Conservation (phyloP, 2,888 invertebrate species). For the Megamerina dolium region DNA sequence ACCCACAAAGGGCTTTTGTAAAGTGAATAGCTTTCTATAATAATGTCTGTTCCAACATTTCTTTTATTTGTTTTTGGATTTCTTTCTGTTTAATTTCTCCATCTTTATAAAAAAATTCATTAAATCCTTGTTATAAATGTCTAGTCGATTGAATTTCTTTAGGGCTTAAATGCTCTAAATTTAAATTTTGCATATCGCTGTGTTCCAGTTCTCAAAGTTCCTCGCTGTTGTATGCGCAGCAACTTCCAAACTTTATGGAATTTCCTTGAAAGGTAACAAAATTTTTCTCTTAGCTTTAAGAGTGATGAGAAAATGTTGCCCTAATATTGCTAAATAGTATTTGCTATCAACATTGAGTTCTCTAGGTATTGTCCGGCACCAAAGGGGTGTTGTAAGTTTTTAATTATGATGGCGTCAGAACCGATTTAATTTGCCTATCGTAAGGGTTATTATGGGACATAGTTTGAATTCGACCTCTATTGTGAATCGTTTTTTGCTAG, state of each 20-base stretch:
- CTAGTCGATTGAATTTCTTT: slow-evolving; percentile 7
- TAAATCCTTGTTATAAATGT: slow-evolving; percentile 1
- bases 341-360: slow-evolving; percentile 16
- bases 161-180: slow-evolving; percentile 6
- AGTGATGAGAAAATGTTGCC: slow-evolving; percentile 13
- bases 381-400: slow-evolving; percentile 8
- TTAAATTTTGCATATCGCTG: slow-evolving; percentile 10
- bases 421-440: too few species aligned
- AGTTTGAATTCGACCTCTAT: too few species aligned
- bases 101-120: slow-evolving; percentile 7
- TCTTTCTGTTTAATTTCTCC: too few species aligned
- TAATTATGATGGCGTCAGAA: slow-evolving; percentile 11
- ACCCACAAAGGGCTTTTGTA: too few species aligned
- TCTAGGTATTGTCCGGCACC: slow-evolving; percentile 15
- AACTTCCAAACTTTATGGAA: slow-evolving; percentile 7
- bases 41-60: too few species aligned
- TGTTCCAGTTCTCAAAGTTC: slow-evolving; percentile 16
- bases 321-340: slow-evolving; percentile 15
- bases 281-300: slow-evolving; percentile 15
- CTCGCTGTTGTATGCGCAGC: slow-evolving; percentile 8
- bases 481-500: too few species aligned
- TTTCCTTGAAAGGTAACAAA: slow-evolving; percentile 9
- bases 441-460: too few species aligned
- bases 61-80: too few species aligned
- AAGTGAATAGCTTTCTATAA: too few species aligned